Conservation (phyloP, 2,113 vertebrate species). For the Carettochelys insculpta region DNA sequence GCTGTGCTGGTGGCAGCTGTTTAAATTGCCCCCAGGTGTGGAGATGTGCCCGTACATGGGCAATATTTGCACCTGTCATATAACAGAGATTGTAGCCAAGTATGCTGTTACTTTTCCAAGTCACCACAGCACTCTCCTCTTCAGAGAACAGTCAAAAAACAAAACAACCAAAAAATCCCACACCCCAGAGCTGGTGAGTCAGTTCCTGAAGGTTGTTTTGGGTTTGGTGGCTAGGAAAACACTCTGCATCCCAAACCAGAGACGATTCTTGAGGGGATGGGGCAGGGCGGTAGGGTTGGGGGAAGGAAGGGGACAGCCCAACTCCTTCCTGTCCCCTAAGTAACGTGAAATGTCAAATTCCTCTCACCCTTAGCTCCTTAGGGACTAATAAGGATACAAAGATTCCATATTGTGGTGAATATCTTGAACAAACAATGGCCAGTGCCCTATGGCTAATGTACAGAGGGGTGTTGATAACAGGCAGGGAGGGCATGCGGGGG, state of each 20-base stretch:
- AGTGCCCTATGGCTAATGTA: neutral
- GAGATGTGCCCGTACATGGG: neutral
- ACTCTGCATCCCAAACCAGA: constrained; percentile 70
- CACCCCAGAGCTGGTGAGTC: constrained; percentile 49
- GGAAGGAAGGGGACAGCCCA: constrained; percentile 50
- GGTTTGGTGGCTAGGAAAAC: constrained; percentile 59
- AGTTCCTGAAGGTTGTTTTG: constrained; percentile 53
- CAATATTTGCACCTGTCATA: constrained; percentile 29
- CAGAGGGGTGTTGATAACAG: neutral
- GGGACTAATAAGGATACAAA: constrained; percentile 30
- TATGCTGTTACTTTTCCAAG: neutral
- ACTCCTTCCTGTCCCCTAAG: constrained; percentile 60
- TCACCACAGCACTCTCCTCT: constrained; percentile 10
- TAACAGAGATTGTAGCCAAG: neutral
- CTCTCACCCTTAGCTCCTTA: constrained; percentile 37
- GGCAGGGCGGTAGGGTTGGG: too few relatives aligned
- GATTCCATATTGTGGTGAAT: constrained; percentile 2
- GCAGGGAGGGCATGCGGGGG: neutral
- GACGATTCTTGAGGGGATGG: constrained; percentile 29
- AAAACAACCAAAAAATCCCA: too few relatives aligned
- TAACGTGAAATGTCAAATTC: constrained; percentile 52
- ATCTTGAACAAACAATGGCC: neutral
- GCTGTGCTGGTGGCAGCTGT: neutral
- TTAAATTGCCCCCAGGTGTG: neutral
- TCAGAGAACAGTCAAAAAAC: too few relatives aligned